These are phyloP conservation scores for Myodes glareolus DNA, from an alignment of 2,113 vertebrate genomes.

Conservation along the genomic window DNA sequence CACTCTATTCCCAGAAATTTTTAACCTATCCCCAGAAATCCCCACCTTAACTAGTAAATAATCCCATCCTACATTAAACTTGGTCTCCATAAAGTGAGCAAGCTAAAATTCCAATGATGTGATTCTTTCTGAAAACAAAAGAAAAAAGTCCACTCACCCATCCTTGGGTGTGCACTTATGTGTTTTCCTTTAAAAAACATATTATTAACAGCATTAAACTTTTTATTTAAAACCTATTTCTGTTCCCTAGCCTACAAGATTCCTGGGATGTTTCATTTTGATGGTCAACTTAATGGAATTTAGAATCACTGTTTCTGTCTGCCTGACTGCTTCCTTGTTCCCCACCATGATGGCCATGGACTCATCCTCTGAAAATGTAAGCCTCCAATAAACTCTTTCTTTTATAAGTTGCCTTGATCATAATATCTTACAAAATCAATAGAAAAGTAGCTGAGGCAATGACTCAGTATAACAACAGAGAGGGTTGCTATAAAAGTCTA, in stretches of 20 bases:
- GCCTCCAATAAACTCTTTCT: not conserved
- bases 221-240: not conserved
- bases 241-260: slow-evolving; percentile 1
- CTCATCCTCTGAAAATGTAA: not conserved
- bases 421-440: not conserved
- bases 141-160: not conserved
- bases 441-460: not conserved
- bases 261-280: not conserved
- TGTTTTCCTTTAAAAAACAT: not conserved
- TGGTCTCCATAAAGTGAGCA: not conserved
- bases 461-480: not conserved
- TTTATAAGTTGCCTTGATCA: not conserved
- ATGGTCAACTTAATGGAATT: not conserved
- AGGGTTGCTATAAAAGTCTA: not conserved
- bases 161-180: not conserved
- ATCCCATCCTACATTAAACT: not conserved
- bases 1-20: not conserved
- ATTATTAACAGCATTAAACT: not conserved
- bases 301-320: not conserved
- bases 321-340: not conserved
- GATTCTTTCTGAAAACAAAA: not conserved
- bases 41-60: not conserved
- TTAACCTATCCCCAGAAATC: not conserved
- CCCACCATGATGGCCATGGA: not conserved
- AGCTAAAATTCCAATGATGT: not conserved